Conservation (phyloP, 2,888 invertebrate genomes). For the Blomia tropicalis region DNA sequence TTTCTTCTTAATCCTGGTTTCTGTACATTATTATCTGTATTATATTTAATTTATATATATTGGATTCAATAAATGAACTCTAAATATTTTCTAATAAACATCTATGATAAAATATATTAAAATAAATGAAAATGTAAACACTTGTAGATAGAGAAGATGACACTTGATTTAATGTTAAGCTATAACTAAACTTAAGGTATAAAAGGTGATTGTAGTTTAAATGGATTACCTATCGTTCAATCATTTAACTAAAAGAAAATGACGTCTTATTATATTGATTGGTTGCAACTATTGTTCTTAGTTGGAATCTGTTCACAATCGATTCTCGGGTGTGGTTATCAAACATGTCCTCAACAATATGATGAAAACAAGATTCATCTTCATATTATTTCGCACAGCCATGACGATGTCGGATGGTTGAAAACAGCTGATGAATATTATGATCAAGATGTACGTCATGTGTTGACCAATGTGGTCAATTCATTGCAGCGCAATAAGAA, state of each 20-base stretch:
- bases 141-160: too few species aligned
- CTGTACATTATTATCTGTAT: slow-evolving; percentile 9
- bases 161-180: too few species aligned
- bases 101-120: too few species aligned
- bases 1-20: not conserved
- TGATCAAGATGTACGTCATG: too few species aligned
- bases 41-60: not conserved
- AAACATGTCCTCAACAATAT: not conserved
- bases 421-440: slow-evolving; percentile 16
- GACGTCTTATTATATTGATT: too few species aligned
- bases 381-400: slow-evolving; percentile 13
- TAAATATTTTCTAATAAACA: not conserved
- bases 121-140: too few species aligned
- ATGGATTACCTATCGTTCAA: too few species aligned
- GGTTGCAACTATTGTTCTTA: too few species aligned
- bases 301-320: not conserved
- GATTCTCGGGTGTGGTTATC: slow-evolving; percentile 2
- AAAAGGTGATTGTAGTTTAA: too few species aligned
- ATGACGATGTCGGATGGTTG: slow-evolving; percentile 25
- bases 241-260: not conserved
- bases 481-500: not conserved
- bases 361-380: not conserved
- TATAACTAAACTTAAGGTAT: too few species aligned
- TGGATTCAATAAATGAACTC: not conserved
- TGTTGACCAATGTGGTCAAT: slow-evolving; percentile 18